Evolutionary conservation across 2,888 invertebrate species (phyloP), one percentile per base, ranked within the genome.

Genomic region (Syritta pipiens): DNA sequence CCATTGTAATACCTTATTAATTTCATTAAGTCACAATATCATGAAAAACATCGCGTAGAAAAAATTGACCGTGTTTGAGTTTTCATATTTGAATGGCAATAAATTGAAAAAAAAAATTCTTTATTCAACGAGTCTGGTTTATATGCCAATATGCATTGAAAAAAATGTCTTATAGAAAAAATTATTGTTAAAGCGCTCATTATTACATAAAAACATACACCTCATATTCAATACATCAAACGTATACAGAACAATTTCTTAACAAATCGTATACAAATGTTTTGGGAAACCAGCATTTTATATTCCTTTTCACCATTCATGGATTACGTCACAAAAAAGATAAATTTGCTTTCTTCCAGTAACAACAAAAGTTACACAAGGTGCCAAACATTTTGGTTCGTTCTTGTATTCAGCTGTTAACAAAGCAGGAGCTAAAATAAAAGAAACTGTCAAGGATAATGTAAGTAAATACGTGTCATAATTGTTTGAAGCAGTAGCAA

Each of bases 391-490:
- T 59, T 93, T 97, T 86, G 97, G 97, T 83, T 96, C 93, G 89
- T 97, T 97, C 91, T 92, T 98, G 83, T 97, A 96, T 90, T 96
- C 96, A 81, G 96, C 97, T 83, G 97, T 97, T 84, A 97, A 97
- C 90, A 97, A 97, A 90, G 98, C 98, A 69, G 96, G 97, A 30
- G 96, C 96, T 86, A 97, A 97, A 90, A 95, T 98, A 86, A 97
- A 98, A 91, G 96, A 97, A 90, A 95, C 96, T 84, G 97, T 98
- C 83, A 97, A 97, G 90, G 97, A 97, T 90, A 97, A 96, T 90
- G 96, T 97, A 89, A 94, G 95, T 93, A 46, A 30, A 48, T 17
- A 37, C 10, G 20, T 67, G 22, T 26, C 22, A 22, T 28, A 40
- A 51, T 19, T 51, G 17, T 20, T 4, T 35, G 7, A 32, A 32